A percentile compares a stretch with the other conserved stretches of the same genome.
These are phyloP conservation scores for Carcinoscorpius rotundicauda DNA, from an alignment of 1,140 invertebrate species.

Conservation along the genomic window DNA sequence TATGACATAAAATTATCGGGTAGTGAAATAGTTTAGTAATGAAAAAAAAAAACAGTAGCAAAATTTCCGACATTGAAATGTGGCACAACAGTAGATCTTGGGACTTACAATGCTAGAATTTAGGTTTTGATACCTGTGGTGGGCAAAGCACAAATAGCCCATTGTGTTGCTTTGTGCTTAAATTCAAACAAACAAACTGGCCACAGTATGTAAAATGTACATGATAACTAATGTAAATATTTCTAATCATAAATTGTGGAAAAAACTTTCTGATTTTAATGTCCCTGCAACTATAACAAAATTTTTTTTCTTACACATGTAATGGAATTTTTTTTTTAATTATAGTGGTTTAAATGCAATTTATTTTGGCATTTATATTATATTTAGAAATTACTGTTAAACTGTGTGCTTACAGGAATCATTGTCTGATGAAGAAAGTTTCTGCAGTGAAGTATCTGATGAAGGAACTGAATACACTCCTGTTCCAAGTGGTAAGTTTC, in stretches of 20 bases:
- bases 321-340: neutral
- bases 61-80: too few relatives aligned
- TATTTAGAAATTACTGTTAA: neutral
- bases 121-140: too few relatives aligned
- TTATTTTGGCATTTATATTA: neutral
- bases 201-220: too few relatives aligned
- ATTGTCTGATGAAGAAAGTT: conserved; percentile 42
- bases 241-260: neutral
- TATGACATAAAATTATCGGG: too few relatives aligned
- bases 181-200: too few relatives aligned
- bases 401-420: conserved; percentile 11
- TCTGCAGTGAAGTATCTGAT: conserved; percentile 52
- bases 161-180: too few relatives aligned
- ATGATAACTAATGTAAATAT: too few relatives aligned
- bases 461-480: conserved; percentile 40
- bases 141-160: too few relatives aligned
- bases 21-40: too few relatives aligned
- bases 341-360: neutral
- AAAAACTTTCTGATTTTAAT: neutral
- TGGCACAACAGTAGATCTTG: too few relatives aligned
- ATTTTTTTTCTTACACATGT: conserved; percentile 5
- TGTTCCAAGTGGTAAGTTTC: conserved; percentile 28
- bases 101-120: too few relatives aligned
- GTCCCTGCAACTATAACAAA: neutral
- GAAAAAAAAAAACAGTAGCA: too few relatives aligned